These are phyloP conservation scores for Phycodurus eques DNA, from an alignment of 2,113 vertebrate species.

Conservation along the genomic window DNA sequence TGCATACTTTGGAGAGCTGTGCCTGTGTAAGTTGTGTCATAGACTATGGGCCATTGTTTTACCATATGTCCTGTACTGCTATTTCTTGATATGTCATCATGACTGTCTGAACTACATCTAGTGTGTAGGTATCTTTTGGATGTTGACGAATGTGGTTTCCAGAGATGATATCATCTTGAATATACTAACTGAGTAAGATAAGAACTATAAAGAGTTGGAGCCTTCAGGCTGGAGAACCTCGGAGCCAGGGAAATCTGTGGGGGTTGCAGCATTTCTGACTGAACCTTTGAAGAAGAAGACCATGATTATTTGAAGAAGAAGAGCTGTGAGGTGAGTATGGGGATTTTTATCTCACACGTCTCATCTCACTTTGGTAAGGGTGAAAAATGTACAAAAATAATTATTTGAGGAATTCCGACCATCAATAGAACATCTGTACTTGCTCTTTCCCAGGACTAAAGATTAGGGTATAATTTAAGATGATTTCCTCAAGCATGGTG, in stretches of 20 bases:
- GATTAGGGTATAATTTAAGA: slow-evolving; percentile 37
- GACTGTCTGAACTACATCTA: slow-evolving; percentile 4
- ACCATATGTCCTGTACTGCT: too few relatives aligned
- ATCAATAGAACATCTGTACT: slow-evolving; percentile 32
- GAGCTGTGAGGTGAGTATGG: slow-evolving; percentile 1
- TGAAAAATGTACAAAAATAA: neutral
- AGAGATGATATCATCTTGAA: slow-evolving; percentile 26
- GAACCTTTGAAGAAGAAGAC: slow-evolving; percentile 8
- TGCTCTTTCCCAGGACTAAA: slow-evolving; percentile 18
- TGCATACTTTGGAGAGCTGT: too few relatives aligned
- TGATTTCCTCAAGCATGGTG: slow-evolving; percentile 21
- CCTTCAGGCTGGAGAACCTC: slow-evolving; percentile 23
- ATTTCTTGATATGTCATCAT: too few relatives aligned
- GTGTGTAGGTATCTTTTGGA: slow-evolving; percentile 18
- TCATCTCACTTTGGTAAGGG: neutral
- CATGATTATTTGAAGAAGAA: slow-evolving; percentile 22
- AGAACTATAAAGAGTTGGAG: slow-evolving; percentile 11
- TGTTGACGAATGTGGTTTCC: slow-evolving; percentile 8
- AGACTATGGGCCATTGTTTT: too few relatives aligned
- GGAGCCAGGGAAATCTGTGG: slow-evolving; percentile 20
- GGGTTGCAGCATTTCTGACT: slow-evolving; percentile 12
- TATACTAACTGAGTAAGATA: slow-evolving; percentile 28
- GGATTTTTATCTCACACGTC: neutral
- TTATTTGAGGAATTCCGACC: neutral
- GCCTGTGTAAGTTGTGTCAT: too few relatives aligned